Conservation (phyloP, 2,888 invertebrate species). For the Drosophila siamana region DNA sequence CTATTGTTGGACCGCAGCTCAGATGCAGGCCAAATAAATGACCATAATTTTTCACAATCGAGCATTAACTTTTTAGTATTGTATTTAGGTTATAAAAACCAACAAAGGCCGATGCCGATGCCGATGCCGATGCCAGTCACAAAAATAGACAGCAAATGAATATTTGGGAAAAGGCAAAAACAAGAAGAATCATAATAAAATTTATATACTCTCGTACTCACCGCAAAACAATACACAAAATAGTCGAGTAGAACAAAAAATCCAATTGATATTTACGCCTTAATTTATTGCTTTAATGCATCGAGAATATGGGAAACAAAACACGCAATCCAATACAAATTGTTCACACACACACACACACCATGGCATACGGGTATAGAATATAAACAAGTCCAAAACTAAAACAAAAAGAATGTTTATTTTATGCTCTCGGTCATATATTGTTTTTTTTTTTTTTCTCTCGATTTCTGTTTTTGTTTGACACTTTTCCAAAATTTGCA, state of each 20-base stretch:
- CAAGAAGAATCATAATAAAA: slow-evolving; percentile 38
- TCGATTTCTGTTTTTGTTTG: slow-evolving; percentile 9
- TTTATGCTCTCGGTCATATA: slow-evolving; percentile 17
- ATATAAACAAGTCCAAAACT: not conserved
- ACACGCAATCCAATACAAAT: slow-evolving; percentile 22
- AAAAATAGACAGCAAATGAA: slow-evolving; percentile 35
- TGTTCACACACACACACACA: not conserved
- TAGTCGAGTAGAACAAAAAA: slow-evolving; percentile 15
- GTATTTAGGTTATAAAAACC: slow-evolving; percentile 35
- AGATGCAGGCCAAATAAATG: slow-evolving; percentile 25
- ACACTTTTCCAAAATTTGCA: slow-evolving; percentile 52
- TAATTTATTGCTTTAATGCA: slow-evolving; percentile 58
- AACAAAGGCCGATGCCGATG: slow-evolving; percentile 2
- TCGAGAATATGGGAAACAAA: slow-evolving; percentile 36
- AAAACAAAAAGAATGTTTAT: slow-evolving; percentile 18
- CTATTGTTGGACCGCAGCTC: slow-evolving; percentile 4
- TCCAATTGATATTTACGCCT: slow-evolving; percentile 58
- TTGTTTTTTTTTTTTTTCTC: not conserved
- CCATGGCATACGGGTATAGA: slow-evolving; percentile 1
- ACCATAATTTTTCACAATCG: slow-evolving; percentile 45
- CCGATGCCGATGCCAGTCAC: slow-evolving; percentile 10
- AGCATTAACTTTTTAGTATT: slow-evolving; percentile 39
- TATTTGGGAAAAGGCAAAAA: slow-evolving; percentile 23
- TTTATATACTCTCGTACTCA: slow-evolving; percentile 34
- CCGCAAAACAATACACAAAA: slow-evolving; percentile 50